Evolutionary conservation across 30 jellyfish, hydroid and myxozoan genomes (phyloP).

Genomic region (Nemopilema nomurai): DNA sequence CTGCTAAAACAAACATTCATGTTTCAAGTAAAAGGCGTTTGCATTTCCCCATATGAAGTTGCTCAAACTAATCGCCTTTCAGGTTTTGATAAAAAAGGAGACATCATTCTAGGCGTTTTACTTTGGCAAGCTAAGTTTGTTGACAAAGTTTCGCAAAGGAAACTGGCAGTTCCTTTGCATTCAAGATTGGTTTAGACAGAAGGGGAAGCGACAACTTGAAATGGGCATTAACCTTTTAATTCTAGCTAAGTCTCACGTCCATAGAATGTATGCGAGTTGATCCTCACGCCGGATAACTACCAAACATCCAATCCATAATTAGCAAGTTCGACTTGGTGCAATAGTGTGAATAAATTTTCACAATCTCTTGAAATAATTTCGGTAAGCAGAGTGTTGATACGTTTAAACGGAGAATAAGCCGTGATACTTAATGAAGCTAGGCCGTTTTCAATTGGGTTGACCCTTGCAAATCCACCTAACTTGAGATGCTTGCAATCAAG

Average conservation of each 20-base stretch:
- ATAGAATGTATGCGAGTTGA: background rate
- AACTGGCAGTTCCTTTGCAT: background rate
- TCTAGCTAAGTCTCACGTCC: background rate
- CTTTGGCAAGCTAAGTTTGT: too few species aligned
- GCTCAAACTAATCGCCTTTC: too few species aligned
- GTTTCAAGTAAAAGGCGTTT: too few species aligned
- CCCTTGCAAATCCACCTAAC: constrained; percentile 31
- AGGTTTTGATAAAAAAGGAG: background rate
- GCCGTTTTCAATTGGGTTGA: constrained; percentile 38
- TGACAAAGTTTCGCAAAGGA: background rate
- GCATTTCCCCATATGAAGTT: too few species aligned
- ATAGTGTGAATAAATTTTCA: constrained; percentile 26
- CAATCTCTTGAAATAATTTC: constrained; percentile 19
- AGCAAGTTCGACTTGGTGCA: constrained; percentile 14
- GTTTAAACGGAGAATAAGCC: constrained; percentile 15
- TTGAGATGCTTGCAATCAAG: constrained; percentile 34
- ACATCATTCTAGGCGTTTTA: background rate
- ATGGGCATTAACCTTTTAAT: background rate
- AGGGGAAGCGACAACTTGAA: background rate
- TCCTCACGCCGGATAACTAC: background rate
- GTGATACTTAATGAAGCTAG: constrained; percentile 34
- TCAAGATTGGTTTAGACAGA: background rate
- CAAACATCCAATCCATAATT: constrained; percentile 25
- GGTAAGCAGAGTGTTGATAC: background rate
- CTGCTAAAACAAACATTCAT: too few species aligned